phyloP scores from a whole-genome alignment of 64 coral and sea anemone species.

The Porites lutea region DNA sequence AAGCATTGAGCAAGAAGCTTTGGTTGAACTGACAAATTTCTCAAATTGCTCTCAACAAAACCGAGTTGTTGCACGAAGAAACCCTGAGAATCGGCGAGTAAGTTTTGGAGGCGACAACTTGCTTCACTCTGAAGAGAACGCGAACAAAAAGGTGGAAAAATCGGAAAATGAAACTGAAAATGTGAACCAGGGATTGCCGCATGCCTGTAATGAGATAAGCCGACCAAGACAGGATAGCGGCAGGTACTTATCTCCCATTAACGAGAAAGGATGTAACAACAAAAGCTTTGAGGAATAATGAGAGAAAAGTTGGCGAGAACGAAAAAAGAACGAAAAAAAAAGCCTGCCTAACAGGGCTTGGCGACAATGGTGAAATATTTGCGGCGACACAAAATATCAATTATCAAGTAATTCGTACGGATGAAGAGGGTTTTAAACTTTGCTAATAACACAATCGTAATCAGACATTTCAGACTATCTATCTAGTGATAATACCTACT shows the following conservation, averaged over 20 bases:
- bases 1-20: not conserved
- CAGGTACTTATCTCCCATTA: not conserved
- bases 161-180: not conserved
- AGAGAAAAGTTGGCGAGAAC: no score
- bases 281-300: not conserved
- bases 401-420: no score
- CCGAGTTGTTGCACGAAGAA: not conserved
- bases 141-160: not conserved
- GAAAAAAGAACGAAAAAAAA: no score
- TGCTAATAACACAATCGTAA: no score
- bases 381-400: no score
- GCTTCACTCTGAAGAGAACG: not conserved
- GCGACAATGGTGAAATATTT: no score
- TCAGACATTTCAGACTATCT: no score
- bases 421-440: no score
- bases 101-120: constrained; percentile 8
- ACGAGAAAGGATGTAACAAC: not conserved
- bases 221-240: not conserved
- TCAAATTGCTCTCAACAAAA: not conserved
- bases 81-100: constrained; percentile 6
- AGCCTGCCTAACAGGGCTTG: no score
- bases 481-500: no score
- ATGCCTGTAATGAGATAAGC: not conserved
- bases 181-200: not conserved
- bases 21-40: not conserved